phyloP scores from a whole-genome alignment of 2,888 invertebrate genomes.

The Helobdella robusta region DNA sequence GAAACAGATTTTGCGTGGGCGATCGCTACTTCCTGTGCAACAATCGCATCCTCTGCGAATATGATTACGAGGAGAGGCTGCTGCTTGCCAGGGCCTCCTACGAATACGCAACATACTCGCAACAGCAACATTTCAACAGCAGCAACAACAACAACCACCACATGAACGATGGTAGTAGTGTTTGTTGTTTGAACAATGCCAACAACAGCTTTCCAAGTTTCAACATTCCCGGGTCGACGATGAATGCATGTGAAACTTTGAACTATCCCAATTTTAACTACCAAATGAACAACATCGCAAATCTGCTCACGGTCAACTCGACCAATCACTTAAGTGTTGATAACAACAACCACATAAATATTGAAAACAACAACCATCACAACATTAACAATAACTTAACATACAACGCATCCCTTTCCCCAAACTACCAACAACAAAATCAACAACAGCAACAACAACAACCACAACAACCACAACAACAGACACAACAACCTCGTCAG shows the following conservation, averaged over 20 bases:
- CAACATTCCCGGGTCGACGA: no score
- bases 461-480: not conserved
- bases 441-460: not conserved
- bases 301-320: no score
- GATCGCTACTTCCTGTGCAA: slow-evolving; percentile 84
- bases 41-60: slow-evolving; percentile 86
- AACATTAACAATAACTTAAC: not conserved
- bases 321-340: no score
- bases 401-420: not conserved
- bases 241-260: no score
- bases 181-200: no score
- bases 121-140: not conserved
- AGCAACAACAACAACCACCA: slow-evolving; percentile 8
- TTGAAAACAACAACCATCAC: not conserved
- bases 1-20: slow-evolving; percentile 87
- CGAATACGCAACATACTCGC: slow-evolving; percentile 62
- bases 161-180: no score
- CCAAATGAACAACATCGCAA: no score
- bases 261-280: no score
- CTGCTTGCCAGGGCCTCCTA: slow-evolving; percentile 81
- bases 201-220: no score
- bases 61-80: slow-evolving; percentile 82
- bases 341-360: slow-evolving; percentile 1
- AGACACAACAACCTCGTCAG: not conserved
- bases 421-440: slow-evolving; percentile 6